phyloP scores from a whole-genome alignment of 2,888 invertebrate species.

The Ormyrus nitidulus region DNA sequence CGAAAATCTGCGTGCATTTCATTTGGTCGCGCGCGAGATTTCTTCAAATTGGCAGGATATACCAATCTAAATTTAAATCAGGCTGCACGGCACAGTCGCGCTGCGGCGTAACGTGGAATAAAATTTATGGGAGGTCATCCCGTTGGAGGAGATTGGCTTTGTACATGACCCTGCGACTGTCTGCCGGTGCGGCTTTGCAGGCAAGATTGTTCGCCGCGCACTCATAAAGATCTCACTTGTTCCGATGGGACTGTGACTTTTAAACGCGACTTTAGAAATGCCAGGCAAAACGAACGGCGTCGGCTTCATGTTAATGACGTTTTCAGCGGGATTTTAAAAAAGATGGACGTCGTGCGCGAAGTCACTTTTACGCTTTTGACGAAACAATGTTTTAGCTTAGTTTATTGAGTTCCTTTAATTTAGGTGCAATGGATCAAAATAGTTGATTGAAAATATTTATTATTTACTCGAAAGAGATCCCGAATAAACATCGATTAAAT shows the following conservation, averaged over 20 bases:
- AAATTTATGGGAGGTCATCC: conserved; percentile 57
- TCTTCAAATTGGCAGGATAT: conserved; percentile 50
- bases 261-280: conserved; percentile 32
- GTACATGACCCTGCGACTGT: conserved; percentile 27
- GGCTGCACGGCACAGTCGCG: conserved; percentile 31
- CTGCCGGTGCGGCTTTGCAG: not conserved
- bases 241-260: conserved; percentile 31
- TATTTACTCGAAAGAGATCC: too few species aligned
- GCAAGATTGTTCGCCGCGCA: conserved; percentile 42
- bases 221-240: conserved; percentile 48
- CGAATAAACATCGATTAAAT: too few species aligned
- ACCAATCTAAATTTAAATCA: conserved; percentile 57
- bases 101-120: conserved; percentile 8
- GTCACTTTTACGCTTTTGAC: too few species aligned
- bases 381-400: too few species aligned
- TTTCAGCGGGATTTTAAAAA: conserved; percentile 14
- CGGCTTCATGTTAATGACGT: conserved; percentile 15
- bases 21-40: conserved; percentile 13
- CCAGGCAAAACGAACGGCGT: conserved; percentile 5
- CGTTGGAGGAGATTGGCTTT: conserved; percentile 49
- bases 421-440: too few species aligned
- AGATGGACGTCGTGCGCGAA: too few species aligned
- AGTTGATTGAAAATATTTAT: too few species aligned
- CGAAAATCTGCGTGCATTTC: conserved; percentile 11
- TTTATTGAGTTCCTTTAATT: too few species aligned